Evolutionary conservation across 2,888 invertebrate genomes (phyloP), one percentile per base, ranked within the genome.

Genomic region (Agriopis leucophaearia): DNA sequence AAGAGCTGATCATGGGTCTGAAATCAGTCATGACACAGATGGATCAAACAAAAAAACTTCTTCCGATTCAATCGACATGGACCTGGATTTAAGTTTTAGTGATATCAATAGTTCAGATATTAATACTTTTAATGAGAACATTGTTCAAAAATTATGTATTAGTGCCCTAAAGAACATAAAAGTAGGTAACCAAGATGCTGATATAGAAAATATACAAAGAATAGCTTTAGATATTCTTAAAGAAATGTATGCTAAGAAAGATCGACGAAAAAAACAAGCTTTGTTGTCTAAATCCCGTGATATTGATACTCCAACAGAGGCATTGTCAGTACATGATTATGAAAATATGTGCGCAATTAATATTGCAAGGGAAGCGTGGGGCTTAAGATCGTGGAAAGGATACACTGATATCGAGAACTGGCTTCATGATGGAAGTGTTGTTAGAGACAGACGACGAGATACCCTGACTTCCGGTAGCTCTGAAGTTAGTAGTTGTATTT

Each of bases 301-400:
- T 78, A 79, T 91, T 55, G 94, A 94, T 69, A 94, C 94, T 42
- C 94, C 94, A n/a, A 93, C 95, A 48, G 95, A 95, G 80, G 89
- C 94, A 18, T 86, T 95, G 59, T 95, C 95, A 7, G 94, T 95
- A 56, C 96, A 96, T 77, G 96, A 96, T 79, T 96, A 96, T 78
- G 96, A 96, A 83, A 96, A 96, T 79, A 94, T 96, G 72, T 95
- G 95, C 80, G 95, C 95, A 1, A 93, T 96, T 7, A 95, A 95
- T 75, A 95, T 96, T 63, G 95, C 95, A 3, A 88, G 96, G 70
- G 95, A 95, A 81, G 95, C 95, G 15, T 95, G 95, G 95, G 96
- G 95, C 0, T 86, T 96, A 58, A 90, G 96, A 50, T 95, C 95
- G 44, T 96, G 96, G 96, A 94, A 94, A 78, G 95, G 95, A 4